A percentile compares a stretch with the other conserved stretches of the same genome.
These are phyloP conservation scores for Paracyclopina nana DNA, from an alignment of 1,140 invertebrate species.

Conservation along the genomic window DNA sequence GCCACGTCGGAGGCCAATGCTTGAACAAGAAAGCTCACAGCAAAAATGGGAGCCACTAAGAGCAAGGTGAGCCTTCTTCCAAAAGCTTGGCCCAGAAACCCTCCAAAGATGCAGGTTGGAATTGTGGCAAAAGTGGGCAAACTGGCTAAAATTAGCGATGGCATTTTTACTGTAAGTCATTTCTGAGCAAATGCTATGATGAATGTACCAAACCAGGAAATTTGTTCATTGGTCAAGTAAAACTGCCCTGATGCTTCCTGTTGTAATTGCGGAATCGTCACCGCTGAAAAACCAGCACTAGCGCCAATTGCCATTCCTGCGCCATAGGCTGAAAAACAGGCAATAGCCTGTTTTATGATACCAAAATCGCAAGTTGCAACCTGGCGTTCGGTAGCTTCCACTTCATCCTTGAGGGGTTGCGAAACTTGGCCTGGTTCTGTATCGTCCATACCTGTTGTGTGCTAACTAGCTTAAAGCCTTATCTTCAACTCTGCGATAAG, in stretches of 20 bases:
- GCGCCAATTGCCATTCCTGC: not conserved
- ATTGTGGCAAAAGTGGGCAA: conserved; percentile 5
- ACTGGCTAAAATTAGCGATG: not conserved
- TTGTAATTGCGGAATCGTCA: not conserved
- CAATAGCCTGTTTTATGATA: not conserved
- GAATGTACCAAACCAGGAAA: not conserved
- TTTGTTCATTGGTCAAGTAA: not conserved
- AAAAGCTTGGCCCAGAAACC: conserved; percentile 1
- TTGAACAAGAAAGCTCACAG: conserved; percentile 6
- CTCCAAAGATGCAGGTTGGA: conserved; percentile 8
- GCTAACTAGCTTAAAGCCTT: too few species aligned
- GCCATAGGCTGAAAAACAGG: not conserved
- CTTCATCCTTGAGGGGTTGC: too few species aligned
- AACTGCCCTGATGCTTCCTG: not conserved
- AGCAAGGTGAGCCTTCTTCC: not conserved
- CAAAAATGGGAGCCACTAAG: not conserved
- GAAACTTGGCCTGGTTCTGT: too few species aligned
- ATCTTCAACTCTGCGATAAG: too few species aligned
- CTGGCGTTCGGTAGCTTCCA: too few species aligned
- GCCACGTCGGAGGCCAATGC: not conserved
- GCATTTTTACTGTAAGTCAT: not conserved
- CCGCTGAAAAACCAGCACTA: not conserved
- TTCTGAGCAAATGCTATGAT: not conserved
- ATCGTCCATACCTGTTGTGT: too few species aligned
- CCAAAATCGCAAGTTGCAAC: too few species aligned